Conservation (phyloP, 2,888 invertebrate species). For the Mechanitis messenoides region DNA sequence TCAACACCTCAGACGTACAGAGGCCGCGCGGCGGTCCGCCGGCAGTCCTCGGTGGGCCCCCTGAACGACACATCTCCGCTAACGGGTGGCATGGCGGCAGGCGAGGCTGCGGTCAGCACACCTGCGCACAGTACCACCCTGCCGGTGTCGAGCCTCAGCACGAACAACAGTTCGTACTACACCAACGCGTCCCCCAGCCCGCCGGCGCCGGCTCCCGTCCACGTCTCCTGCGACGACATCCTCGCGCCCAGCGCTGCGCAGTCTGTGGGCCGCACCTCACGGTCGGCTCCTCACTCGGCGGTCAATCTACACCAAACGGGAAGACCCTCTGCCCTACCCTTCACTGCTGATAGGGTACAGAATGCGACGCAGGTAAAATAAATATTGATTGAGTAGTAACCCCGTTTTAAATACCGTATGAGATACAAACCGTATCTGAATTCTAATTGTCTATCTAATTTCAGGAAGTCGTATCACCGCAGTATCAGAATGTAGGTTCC, state of each 20-base stretch:
- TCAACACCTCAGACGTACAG: conserved; percentile 78
- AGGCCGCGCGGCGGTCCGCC: conserved; percentile 75
- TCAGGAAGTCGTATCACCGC: conserved; percentile 66
- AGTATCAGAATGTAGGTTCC: conserved; percentile 67
- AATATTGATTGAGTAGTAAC: not conserved
- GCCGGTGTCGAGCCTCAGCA: conserved; percentile 75
- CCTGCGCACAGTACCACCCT: conserved; percentile 69
- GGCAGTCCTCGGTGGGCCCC: conserved; percentile 79
- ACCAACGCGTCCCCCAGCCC: conserved; percentile 79
- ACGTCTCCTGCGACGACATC: conserved; percentile 70
- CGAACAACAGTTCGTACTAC: conserved; percentile 76
- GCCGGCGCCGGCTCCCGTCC: conserved; percentile 63
- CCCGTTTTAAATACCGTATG: not conserved
- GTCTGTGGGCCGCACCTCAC: conserved; percentile 53
- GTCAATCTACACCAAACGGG: conserved; percentile 66
- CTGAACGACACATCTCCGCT: conserved; percentile 74
- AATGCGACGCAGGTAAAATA: conserved; percentile 44
- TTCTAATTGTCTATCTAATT: conserved; percentile 17
- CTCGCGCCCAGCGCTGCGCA: conserved; percentile 54
- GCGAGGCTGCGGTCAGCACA: conserved; percentile 65
- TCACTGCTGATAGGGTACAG: conserved; percentile 53
- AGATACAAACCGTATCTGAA: not conserved
- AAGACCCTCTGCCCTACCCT: conserved; percentile 58
- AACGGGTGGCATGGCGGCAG: conserved; percentile 54
- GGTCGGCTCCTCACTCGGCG: conserved; percentile 71